Percentiles rank a stretch among this genome's conserved stretches.
phyloP scores from a whole-genome alignment of 1,140 invertebrate genomes.

The Wiebesia pumilae region DNA sequence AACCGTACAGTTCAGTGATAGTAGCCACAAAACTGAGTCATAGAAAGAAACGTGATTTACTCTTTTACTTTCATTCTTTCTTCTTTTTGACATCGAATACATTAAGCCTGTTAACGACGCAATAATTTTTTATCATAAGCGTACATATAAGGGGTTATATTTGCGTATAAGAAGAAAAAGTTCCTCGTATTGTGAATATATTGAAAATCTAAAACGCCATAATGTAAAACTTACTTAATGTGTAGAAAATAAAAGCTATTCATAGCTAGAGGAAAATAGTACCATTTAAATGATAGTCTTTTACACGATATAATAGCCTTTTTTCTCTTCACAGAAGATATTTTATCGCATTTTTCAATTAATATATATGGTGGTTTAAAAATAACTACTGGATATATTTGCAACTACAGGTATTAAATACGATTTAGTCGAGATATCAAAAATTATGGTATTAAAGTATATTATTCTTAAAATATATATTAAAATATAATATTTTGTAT shows the following conservation, averaged over 20 bases:
- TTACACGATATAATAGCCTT: background rate
- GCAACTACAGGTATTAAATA: too few relatives aligned
- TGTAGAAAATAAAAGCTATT: slow-evolving; percentile 36
- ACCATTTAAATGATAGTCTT: slow-evolving; percentile 22
- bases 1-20: background rate
- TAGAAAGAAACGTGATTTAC: slow-evolving; percentile 29
- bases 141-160: slow-evolving; percentile 2
- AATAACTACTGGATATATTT: too few relatives aligned
- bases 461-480: too few relatives aligned
- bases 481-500: too few relatives aligned
- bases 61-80: background rate
- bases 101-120: background rate
- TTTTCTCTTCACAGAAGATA: background rate
- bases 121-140: slow-evolving; percentile 19
- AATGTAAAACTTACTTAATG: slow-evolving; percentile 37
- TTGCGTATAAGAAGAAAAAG: background rate
- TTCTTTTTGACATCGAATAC: slow-evolving; percentile 1
- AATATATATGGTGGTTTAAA: too few relatives aligned
- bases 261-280: background rate
- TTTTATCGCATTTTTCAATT: background rate
- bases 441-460: too few relatives aligned
- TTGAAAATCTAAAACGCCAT: slow-evolving; percentile 24
- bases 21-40: slow-evolving; percentile 25
- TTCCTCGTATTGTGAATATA: slow-evolving; percentile 42
- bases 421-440: too few relatives aligned